Evolutionary conservation across 1,140 invertebrate species (phyloP), one percentile per base, ranked within the genome.

Genomic region (Meloidogyne chitwoodi): DNA sequence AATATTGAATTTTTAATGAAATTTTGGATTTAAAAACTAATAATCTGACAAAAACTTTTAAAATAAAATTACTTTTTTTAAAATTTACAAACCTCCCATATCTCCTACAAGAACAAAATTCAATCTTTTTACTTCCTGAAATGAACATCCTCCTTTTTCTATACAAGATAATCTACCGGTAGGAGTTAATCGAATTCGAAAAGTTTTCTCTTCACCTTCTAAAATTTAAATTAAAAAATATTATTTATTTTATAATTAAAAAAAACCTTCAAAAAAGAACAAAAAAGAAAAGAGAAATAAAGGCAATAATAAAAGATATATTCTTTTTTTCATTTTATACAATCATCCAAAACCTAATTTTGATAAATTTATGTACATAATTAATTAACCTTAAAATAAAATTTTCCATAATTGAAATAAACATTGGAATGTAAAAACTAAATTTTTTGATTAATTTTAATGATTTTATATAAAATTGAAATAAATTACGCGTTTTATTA

Each of bases 21-120:
- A n/a, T n/a, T n/a, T n/a, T n/a, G n/a, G n/a, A n/a, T 74, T 16
- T 24, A 74, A n/a, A 77, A 41, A 27, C 14, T 78, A 70, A 79
- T 74, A 34, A 44, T n/a, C n/a, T n/a, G n/a, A n/a, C n/a, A n/a
- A n/a, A n/a, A n/a, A n/a, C n/a, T n/a, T n/a, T n/a, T n/a, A 76
- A 19, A 29, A 27, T 19, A 61, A 38, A 0, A 38, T 8, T 8
- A 38, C 8, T 38, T 38, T 38, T 38, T 38, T 38, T 38, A 0
- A 8, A 38, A 38, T 8, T 8, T 8, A 48, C 22, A 38, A 65
- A 84, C 81, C 83, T 73, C 83, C 83, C 19, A 76, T 86, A 68
- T 85, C 83, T n/a, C 83, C 83, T 24, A 85, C 41, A 4, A 85
- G 14, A 29, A 85, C 68, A 68, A 85, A 81, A 34, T 84, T 66